phyloP scores from a whole-genome alignment of 1,140 invertebrate genomes.

The Scylla paramamosain region DNA sequence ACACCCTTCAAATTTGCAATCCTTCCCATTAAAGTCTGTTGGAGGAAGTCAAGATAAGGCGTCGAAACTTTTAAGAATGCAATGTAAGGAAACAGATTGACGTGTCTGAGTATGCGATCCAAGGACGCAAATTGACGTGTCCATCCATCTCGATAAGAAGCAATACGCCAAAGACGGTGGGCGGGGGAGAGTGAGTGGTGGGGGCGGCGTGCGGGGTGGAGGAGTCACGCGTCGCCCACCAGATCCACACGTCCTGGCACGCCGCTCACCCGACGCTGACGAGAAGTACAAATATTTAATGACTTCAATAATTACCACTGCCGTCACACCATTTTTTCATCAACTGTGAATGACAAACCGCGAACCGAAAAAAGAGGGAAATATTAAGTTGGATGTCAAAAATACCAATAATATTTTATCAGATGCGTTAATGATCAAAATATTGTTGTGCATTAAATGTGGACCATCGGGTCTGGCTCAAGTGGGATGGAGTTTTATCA shows the following conservation, averaged over 20 bases:
- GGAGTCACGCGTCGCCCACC: background rate
- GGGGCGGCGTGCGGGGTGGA: background rate
- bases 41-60: too few relatives aligned
- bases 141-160: too few relatives aligned
- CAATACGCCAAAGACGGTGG: too few relatives aligned
- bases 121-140: too few relatives aligned
- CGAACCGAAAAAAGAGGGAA: background rate
- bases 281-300: background rate
- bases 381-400: background rate
- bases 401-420: constrained; percentile 25
- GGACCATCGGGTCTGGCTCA: background rate
- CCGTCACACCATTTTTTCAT: background rate
- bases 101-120: too few relatives aligned
- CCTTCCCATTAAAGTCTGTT: too few relatives aligned
- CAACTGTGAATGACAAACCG: background rate
- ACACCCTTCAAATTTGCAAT: too few relatives aligned
- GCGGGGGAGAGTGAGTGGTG: background rate
- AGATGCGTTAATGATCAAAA: background rate
- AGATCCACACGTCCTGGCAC: too few relatives aligned
- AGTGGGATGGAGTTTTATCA: background rate
- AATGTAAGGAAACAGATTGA: too few relatives aligned
- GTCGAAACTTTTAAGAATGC: too few relatives aligned
- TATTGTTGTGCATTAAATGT: background rate
- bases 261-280: background rate
- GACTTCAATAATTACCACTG: background rate